Percentiles rank a stretch among this genome's conserved stretches.
phyloP scores from a whole-genome alignment of 2,113 vertebrate genomes.

The Carettochelys insculpta region DNA sequence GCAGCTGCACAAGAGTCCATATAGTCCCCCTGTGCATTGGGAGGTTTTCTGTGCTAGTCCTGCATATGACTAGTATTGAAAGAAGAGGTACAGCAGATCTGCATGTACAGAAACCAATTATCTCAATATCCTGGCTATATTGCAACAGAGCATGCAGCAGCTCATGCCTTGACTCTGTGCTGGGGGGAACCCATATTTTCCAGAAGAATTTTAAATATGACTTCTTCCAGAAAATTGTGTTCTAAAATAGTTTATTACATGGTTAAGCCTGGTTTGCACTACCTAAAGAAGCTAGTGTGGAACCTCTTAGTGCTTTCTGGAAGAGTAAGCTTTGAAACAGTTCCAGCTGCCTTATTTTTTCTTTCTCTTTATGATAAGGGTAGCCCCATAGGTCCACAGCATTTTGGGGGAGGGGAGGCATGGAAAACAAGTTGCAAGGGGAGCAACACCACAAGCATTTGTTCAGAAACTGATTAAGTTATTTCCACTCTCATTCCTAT shows the following conservation, averaged over 20 bases:
- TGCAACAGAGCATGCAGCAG: background rate
- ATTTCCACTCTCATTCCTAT: background rate
- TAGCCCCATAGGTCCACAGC: background rate
- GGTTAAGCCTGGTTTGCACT: background rate
- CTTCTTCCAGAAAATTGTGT: background rate
- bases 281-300: background rate
- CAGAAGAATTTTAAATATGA: background rate
- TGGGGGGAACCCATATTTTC: background rate
- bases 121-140: background rate
- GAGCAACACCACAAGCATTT: too few relatives aligned
- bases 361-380: background rate
- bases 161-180: background rate
- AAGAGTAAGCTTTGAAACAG: background rate
- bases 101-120: background rate
- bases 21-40: background rate
- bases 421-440: background rate
- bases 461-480: background rate
- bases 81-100: background rate
- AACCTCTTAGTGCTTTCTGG: background rate
- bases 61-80: background rate
- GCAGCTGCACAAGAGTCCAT: background rate
- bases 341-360: background rate
- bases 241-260: background rate
- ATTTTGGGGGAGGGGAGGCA: background rate
- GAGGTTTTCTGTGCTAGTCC: background rate